Percentiles rank a stretch among this genome's conserved stretches.
Evolutionary conservation across 2,888 invertebrate genomes (phyloP).

Genomic region (Pseudolycoriella hygida): DNA sequence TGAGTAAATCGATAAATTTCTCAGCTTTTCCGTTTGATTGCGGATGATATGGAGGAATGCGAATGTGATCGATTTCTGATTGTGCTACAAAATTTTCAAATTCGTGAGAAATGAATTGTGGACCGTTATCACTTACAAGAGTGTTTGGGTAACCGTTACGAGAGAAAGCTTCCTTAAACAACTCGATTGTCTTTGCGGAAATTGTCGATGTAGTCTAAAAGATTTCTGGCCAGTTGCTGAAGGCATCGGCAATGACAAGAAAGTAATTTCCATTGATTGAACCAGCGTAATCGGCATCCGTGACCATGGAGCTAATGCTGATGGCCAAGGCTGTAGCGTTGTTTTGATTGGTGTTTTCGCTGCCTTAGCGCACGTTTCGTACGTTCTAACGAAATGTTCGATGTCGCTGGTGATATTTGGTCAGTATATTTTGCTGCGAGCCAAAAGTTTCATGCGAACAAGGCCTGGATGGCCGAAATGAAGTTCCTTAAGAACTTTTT

Average conservation of each 20-base stretch:
- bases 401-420: not conserved
- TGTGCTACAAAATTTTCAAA: not conserved
- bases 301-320: not conserved
- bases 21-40: constrained; percentile 1
- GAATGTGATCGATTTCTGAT: not conserved
- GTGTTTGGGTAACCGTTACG: constrained; percentile 11
- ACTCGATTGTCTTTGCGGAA: constrained; percentile 5
- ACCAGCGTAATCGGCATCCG: not conserved
- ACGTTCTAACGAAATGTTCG: not conserved
- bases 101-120: constrained; percentile 7
- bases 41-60: not conserved
- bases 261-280: not conserved
- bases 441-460: constrained; percentile 15
- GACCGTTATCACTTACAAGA: constrained; percentile 12
- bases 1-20: not conserved
- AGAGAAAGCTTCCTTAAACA: constrained; percentile 11
- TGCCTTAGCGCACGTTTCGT: not conserved
- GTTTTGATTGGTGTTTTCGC: not conserved
- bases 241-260: constrained; percentile 6
- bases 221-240: constrained; percentile 24
- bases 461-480: constrained; percentile 14
- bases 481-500: constrained; percentile 9
- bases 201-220: constrained; percentile 10
- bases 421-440: constrained; percentile 13
- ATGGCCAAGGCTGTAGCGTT: not conserved